Conservation (phyloP, 2,113 vertebrate species). For the pig (Sus scrofa) region T2T-Sscrofa CM000817.6:167182001-167182500, state of each 20-base stretch:
- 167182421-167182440: neutral
- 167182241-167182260: neutral
- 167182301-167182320: neutral
- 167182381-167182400: neutral
- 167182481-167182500: neutral
- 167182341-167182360: neutral
- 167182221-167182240: neutral
- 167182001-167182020: neutral
- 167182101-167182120: neutral
- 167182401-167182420: neutral
- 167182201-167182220: neutral
- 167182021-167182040: neutral
- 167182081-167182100: neutral
- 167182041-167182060: constrained; percentile 37
- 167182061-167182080: neutral
- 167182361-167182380: neutral
- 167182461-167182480: neutral
- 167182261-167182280: no score
- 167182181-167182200: neutral
- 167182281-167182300: no score
- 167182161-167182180: constrained; percentile 14
- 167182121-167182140: neutral
- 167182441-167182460: neutral
- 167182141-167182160: neutral
- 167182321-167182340: neutral